Evolutionary conservation across 1,140 invertebrate genomes (phyloP).

Genomic region (Drosophila insularis): DNA sequence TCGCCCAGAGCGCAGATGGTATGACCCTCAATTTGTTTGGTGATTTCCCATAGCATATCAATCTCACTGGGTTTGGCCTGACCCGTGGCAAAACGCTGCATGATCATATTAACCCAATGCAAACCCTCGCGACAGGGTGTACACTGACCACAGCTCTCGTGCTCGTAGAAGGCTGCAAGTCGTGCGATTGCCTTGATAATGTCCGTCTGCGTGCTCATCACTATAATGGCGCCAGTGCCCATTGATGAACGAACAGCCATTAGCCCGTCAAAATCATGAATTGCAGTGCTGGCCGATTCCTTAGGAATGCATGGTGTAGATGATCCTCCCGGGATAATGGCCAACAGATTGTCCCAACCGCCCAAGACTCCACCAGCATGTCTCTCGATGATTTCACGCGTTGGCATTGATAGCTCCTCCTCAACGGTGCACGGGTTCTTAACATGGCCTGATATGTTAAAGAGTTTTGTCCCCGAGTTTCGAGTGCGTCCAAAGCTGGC

Average conservation of each 20-base stretch:
- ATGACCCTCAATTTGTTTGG: constrained; percentile 73
- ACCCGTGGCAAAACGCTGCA: constrained; percentile 68
- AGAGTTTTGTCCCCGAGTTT: constrained; percentile 90
- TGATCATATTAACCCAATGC: constrained; percentile 68
- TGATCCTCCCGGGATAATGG: constrained; percentile 69
- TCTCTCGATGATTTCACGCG: constrained; percentile 64
- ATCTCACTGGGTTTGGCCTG: constrained; percentile 58
- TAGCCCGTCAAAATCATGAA: constrained; percentile 69
- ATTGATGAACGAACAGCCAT: constrained; percentile 61
- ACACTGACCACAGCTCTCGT: constrained; percentile 92
- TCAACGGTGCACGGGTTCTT: constrained; percentile 90
- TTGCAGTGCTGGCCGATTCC: constrained; percentile 25
- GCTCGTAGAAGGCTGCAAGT: constrained; percentile 89
- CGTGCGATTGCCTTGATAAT: constrained; percentile 86
- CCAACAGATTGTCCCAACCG: constrained; percentile 71
- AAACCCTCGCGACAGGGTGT: constrained; percentile 90
- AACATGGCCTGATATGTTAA: constrained; percentile 91
- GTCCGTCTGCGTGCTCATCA: constrained; percentile 67
- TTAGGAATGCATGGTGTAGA: constrained; percentile 68
- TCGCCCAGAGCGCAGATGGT: constrained; percentile 72
- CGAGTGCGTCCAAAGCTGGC: constrained; percentile 87
- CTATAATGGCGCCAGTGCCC: constrained; percentile 71
- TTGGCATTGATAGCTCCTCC: constrained; percentile 83
- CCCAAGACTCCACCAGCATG: constrained; percentile 69
- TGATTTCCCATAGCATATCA: constrained; percentile 71